Conservation (phyloP, 1,140 invertebrate genomes). For the Helicoverpa armigera region DNA sequence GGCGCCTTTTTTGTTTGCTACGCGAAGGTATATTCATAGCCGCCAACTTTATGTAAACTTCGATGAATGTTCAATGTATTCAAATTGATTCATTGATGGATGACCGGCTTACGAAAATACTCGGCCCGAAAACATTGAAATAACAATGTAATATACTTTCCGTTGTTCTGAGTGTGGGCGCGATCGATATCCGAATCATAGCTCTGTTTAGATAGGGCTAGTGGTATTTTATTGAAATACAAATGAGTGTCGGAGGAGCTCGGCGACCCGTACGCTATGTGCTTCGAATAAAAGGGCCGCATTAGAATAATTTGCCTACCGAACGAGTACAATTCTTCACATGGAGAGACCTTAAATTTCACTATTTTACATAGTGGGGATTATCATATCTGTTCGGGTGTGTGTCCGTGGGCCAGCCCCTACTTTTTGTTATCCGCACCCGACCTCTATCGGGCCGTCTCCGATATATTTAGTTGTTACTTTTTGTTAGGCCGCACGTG, state of each 20-base stretch:
- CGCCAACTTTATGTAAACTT: conserved; percentile 72
- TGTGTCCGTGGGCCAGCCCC: conserved; percentile 65
- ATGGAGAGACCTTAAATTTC: conserved; percentile 85
- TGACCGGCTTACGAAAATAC: conserved; percentile 68
- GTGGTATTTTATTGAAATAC: conserved; percentile 84
- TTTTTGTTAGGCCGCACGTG: conserved; percentile 84
- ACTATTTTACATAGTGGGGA: conserved; percentile 86
- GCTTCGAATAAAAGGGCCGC: conserved; percentile 84
- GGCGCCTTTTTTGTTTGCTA: conserved; percentile 71
- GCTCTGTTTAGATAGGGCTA: conserved; percentile 84
- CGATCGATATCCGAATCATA: conserved; percentile 69
- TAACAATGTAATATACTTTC: conserved; percentile 63
- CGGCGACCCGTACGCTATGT: conserved; percentile 75
- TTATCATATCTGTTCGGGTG: conserved; percentile 84
- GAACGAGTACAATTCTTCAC: conserved; percentile 85
- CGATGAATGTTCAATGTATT: conserved; percentile 73
- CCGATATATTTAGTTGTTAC: conserved; percentile 86
- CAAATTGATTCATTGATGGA: conserved; percentile 80
- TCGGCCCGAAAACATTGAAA: conserved; percentile 68
- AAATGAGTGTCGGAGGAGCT: conserved; percentile 79
- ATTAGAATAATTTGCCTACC: conserved; percentile 85
- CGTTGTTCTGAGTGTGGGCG: conserved; percentile 43
- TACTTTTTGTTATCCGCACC: conserved; percentile 83
- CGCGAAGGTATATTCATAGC: conserved; percentile 62
- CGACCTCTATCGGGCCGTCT: conserved; percentile 81